These are phyloP conservation scores for Pelagia noctiluca DNA, from an alignment of 30 jellyfish, hydroid and myxozoan species.

Conservation along the genomic window DNA sequence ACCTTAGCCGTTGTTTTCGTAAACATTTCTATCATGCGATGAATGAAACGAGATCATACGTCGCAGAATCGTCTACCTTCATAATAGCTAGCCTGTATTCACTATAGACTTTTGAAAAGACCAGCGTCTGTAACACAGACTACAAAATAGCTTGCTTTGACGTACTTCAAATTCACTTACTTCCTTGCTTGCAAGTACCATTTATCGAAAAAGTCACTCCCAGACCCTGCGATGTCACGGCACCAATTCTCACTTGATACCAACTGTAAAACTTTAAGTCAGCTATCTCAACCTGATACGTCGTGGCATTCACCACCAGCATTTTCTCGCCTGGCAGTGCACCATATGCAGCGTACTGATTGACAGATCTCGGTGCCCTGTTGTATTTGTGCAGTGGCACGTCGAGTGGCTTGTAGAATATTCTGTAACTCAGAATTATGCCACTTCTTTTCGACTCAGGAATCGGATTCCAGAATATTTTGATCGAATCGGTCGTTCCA, in stretches of 20 bases:
- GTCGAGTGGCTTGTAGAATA: conserved; percentile 56
- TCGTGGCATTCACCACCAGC: conserved; percentile 42
- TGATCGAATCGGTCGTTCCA: conserved; percentile 31
- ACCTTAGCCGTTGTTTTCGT: too few relatives aligned
- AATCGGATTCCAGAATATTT: conserved; percentile 64
- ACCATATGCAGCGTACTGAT: conserved; percentile 53
- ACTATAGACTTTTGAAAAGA: too few relatives aligned
- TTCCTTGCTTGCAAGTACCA: conserved; percentile 53
- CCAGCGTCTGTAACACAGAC: background rate
- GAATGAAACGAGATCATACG: too few relatives aligned
- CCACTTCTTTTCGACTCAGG: conserved; percentile 67
- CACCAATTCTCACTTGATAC: conserved; percentile 64
- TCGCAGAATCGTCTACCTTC: too few relatives aligned
- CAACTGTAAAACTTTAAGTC: conserved; percentile 41
- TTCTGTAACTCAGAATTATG: conserved; percentile 45
- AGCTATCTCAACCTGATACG: conserved; percentile 9
- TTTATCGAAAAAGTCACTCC: conserved; percentile 41
- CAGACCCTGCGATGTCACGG: conserved; percentile 57
- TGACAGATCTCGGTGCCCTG: conserved; percentile 68
- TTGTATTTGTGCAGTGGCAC: conserved; percentile 40
- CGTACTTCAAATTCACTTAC: conserved; percentile 13
- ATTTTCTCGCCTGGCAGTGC: conserved; percentile 67
- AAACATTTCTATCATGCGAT: too few relatives aligned
- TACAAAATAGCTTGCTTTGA: background rate
- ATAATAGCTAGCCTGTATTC: too few relatives aligned